phyloP scores from a whole-genome alignment of 2,888 invertebrate genomes.

The Dicyrtomina minuta region DNA sequence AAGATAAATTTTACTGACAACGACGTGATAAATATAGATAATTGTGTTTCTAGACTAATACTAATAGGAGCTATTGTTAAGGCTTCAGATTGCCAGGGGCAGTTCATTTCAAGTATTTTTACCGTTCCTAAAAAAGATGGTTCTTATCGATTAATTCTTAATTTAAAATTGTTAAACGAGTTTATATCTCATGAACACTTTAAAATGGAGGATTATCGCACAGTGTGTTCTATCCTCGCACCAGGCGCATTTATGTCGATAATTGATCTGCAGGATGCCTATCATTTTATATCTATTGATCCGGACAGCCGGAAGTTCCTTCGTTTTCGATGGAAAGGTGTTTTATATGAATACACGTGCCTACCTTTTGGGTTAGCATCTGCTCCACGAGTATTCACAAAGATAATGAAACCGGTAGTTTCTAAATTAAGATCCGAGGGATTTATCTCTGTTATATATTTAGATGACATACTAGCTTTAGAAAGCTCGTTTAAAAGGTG shows the following conservation, averaged over 20 bases:
- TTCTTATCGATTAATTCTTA: background rate
- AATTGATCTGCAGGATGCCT: slow-evolving; percentile 37
- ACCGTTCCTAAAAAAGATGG: slow-evolving; percentile 2
- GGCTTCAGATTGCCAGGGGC: background rate
- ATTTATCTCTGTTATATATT: slow-evolving; percentile 21
- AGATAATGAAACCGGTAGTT: slow-evolving; percentile 30
- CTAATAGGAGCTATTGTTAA: background rate
- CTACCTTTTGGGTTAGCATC: slow-evolving; percentile 37
- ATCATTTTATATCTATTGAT: slow-evolving; percentile 30
- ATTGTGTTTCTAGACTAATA: background rate
- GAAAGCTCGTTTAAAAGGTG: background rate
- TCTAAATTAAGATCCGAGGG: background rate
- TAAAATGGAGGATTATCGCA: slow-evolving; percentile 34
- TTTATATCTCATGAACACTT: background rate
- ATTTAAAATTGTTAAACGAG: background rate
- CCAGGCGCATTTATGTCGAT: slow-evolving; percentile 15
- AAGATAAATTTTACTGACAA: background rate
- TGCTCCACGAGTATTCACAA: slow-evolving; percentile 28
- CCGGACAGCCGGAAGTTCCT: slow-evolving; percentile 23
- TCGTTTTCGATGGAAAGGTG: slow-evolving; percentile 25
- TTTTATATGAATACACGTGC: slow-evolving; percentile 27
- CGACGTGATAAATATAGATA: background rate
- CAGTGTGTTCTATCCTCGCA: slow-evolving; percentile 23
- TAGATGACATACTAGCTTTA: slow-evolving; percentile 34
- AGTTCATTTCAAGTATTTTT: slow-evolving; percentile 1